A percentile compares a stretch with the other conserved stretches of the same genome.
These are phyloP conservation scores for Tetragonula clypearis DNA, from an alignment of 1,140 invertebrate genomes.

Conservation along the genomic window DNA sequence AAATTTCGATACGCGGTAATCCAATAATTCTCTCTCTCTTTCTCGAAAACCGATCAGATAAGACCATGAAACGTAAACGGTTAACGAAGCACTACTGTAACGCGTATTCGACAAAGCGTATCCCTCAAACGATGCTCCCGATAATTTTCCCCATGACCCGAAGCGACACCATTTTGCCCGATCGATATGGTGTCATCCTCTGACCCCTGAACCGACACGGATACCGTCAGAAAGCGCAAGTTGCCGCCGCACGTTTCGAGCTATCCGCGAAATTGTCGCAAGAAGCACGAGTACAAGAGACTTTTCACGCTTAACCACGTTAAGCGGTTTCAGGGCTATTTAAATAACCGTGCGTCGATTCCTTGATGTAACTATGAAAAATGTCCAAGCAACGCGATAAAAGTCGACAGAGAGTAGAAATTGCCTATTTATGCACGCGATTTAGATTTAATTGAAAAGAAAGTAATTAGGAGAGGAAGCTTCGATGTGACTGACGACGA, in stretches of 20 bases:
- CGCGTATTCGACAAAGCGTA: not conserved
- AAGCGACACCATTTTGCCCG: not conserved
- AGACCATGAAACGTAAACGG: not conserved
- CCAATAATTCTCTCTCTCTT: too few relatives aligned
- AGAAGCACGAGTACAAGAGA: not conserved
- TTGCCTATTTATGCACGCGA: too few relatives aligned
- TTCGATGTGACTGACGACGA: too few relatives aligned
- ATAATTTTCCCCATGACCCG: conserved; percentile 11
- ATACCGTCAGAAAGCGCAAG: not conserved
- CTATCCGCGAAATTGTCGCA: not conserved
- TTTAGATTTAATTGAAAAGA: too few relatives aligned
- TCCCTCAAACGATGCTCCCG: not conserved
- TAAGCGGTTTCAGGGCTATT: too few relatives aligned
- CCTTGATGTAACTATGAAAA: too few relatives aligned
- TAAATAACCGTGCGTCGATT: too few relatives aligned
- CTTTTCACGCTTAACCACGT: not conserved
- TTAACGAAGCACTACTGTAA: not conserved
- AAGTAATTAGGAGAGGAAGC: too few relatives aligned
- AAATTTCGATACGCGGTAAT: not conserved
- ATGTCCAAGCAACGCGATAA: too few relatives aligned
- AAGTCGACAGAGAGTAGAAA: too few relatives aligned
- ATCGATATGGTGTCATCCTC: not conserved
- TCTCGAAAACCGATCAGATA: not conserved
- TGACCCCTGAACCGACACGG: not conserved
- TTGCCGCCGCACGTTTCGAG: not conserved